A percentile compares a stretch with the other conserved stretches of the same genome.
Evolutionary conservation across 30 jellyfish, hydroid and myxozoan species (phyloP).

Genomic region (Aurelia aurita complex sp. Pacific): DNA sequence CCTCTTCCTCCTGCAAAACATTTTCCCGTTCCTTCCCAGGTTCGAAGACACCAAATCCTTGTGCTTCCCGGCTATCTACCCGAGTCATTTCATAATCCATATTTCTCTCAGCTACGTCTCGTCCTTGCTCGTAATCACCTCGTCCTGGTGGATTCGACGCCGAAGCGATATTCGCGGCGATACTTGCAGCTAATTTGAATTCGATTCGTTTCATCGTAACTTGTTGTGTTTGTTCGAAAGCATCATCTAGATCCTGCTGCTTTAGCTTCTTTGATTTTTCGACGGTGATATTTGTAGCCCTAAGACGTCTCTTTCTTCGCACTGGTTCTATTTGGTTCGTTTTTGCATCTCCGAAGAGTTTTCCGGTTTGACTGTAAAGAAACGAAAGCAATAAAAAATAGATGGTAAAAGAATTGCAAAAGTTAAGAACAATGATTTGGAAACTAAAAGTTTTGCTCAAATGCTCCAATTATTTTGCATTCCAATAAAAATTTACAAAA

Average conservation of each 20-base stretch:
- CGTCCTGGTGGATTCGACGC: slow-evolving; percentile 2
- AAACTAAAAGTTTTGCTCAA: too few species aligned
- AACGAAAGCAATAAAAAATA: not conserved
- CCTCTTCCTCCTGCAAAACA: slow-evolving; percentile 49
- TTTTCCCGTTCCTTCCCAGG: slow-evolving; percentile 16
- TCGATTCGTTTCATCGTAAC: slow-evolving; percentile 77
- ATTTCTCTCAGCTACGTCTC: not conserved
- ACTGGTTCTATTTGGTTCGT: slow-evolving; percentile 27
- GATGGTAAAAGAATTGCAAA: too few species aligned
- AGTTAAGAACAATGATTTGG: too few species aligned
- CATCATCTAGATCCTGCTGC: slow-evolving; percentile 54
- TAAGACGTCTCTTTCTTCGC: slow-evolving; percentile 34
- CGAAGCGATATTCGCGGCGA: slow-evolving; percentile 55
- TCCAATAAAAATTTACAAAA: too few species aligned
- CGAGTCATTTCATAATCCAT: too few species aligned
- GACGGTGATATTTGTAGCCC: slow-evolving; percentile 6
- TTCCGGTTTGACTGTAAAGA: slow-evolving; percentile 30
- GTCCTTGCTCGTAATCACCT: not conserved
- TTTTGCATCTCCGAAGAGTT: slow-evolving; percentile 28
- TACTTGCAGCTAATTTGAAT: slow-evolving; percentile 83
- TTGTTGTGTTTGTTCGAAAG: slow-evolving; percentile 67
- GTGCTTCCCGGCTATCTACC: not conserved
- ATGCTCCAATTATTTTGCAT: too few species aligned
- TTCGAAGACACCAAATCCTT: slow-evolving; percentile 67
- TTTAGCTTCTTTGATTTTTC: slow-evolving; percentile 15